A percentile compares a stretch with the other conserved stretches of the same genome.
Conservation (phyloP, 2,797 vertebrate genomes). For the Eulemur rubriventer region DNA sequence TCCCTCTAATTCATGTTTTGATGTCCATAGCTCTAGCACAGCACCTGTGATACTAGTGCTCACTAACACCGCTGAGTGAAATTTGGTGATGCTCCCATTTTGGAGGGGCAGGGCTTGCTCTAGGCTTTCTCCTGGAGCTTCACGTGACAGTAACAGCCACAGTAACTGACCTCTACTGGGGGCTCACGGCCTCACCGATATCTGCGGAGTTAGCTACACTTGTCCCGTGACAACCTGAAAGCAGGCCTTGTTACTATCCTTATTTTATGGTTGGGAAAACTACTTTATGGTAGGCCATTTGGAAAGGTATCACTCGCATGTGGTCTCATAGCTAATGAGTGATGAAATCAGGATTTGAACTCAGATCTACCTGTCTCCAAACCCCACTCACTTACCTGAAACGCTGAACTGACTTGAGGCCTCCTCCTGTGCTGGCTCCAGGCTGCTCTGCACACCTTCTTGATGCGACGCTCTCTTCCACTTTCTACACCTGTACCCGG, state of each 20-base stretch:
- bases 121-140: background rate
- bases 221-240: background rate
- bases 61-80: background rate
- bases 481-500: accelerated
- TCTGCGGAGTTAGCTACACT: background rate
- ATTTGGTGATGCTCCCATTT: background rate
- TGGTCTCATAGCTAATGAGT: background rate
- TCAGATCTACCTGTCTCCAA: background rate
- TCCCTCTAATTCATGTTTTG: background rate
- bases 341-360: background rate
- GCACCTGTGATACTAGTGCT: background rate
- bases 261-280: background rate
- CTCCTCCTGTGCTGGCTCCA: background rate
- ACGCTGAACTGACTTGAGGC: background rate
- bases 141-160: background rate
- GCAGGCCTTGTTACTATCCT: no score
- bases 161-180: background rate
- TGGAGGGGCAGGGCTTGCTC: background rate
- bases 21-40: background rate
- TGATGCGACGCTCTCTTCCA: background rate
- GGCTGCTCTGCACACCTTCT: background rate
- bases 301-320: background rate
- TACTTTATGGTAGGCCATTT: background rate
- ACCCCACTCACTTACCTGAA: background rate
- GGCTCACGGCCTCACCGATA: background rate